These are phyloP conservation scores for Oenanthe oenanthe DNA, from an alignment of 2,113 vertebrate species.

Conservation along the genomic window DNA sequence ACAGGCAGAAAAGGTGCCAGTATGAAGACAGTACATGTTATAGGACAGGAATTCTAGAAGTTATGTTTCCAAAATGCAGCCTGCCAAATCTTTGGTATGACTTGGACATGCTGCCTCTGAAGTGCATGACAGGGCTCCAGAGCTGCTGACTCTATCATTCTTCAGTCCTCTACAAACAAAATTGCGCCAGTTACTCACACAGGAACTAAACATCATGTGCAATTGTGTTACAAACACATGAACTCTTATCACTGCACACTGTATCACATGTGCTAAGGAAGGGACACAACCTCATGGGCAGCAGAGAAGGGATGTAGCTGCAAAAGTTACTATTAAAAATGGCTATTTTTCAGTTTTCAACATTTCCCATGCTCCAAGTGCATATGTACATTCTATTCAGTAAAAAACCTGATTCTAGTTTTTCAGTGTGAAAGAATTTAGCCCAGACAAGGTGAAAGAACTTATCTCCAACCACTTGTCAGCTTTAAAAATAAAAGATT, in stretches of 20 bases:
- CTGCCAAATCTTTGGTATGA: not conserved
- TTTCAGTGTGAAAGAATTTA: not conserved
- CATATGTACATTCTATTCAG: not conserved
- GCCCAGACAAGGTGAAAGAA: not conserved
- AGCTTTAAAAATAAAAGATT: not conserved
- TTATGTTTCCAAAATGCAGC: not conserved
- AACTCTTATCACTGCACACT: not conserved
- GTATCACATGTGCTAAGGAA: not conserved
- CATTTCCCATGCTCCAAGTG: not conserved
- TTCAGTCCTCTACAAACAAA: not conserved
- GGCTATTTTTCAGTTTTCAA: not conserved
- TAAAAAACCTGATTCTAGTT: not conserved
- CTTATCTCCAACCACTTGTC: not conserved
- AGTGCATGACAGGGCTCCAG: not conserved
- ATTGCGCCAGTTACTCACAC: rapidly evolving
- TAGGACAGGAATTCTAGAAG: not conserved
- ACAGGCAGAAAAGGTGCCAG: not conserved
- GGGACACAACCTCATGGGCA: not conserved
- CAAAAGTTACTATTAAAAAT: not conserved
- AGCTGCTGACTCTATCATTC: not conserved
- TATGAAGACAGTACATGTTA: not conserved
- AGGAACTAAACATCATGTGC: not conserved
- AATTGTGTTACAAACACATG: not conserved
- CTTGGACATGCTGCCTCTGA: not conserved
- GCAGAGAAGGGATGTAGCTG: not conserved